Evolutionary conservation across 2,113 vertebrate genomes (phyloP), one percentile per base, ranked within the genome.

Genomic region (Strix uralensis): DNA sequence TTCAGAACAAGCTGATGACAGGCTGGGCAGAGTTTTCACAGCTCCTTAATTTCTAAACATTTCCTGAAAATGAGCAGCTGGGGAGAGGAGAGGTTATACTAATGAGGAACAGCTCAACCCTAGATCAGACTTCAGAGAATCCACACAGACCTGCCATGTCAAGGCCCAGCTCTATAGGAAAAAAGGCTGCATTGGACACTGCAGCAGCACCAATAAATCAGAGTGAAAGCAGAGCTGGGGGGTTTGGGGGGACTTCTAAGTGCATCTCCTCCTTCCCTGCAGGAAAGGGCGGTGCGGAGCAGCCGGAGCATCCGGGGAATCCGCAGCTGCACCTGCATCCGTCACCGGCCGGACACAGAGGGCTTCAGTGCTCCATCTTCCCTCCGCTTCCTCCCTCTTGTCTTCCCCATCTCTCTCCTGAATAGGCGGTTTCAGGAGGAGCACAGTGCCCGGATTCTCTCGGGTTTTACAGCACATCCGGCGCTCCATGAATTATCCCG

Each of bases 261-360:
- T 7, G 38, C 79, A 75, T 88, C 81, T 58, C 82, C 72, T 89
- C 59, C 62, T 70, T 78, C 70, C 54, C 66, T 1, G 4, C 81
- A 67, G 88, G 90, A 93, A 97, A 85, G 38, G 80, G 88, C n/a
- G 6, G 67, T 0, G 51, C 2, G 1, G 86, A 80, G 81, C 51
- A 74, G 58, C 47, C 36, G 1, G 72, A 94, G 87, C 91, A 81
- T 66, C 94, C 49, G 7, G 74, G 78, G 80, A 87, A 91, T 44
- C 67, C n/a, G 1, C 81, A 88, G 95, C 96, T 94, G 96, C 97
- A 97, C 96, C 97, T 97, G 97, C 96, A 96, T 94, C 96, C 83
- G 70, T 67, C 63, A 9, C 72, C 23, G 1, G 86, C 77, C 55
- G 19, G 38, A 94, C 90, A 97, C 89, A 97, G 96, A 97, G 59